These are phyloP conservation scores for Sturmia bella DNA, from an alignment of 2,888 invertebrate genomes.

Conservation along the genomic window DNA sequence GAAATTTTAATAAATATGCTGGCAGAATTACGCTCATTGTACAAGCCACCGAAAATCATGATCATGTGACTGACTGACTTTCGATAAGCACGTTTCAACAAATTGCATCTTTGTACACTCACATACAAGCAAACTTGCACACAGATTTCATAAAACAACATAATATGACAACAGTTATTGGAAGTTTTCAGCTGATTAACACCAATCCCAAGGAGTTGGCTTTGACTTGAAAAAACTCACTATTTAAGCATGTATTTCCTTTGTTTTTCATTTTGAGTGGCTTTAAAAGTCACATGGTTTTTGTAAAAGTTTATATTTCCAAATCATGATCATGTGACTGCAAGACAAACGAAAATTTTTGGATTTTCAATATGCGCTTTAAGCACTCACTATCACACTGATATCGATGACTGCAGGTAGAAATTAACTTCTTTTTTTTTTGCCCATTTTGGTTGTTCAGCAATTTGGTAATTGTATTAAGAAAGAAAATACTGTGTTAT, in stretches of 20 bases:
- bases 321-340: slow-evolving; percentile 55
- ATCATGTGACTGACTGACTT: slow-evolving; percentile 6
- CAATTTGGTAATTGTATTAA: neutral
- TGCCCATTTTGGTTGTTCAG: neutral
- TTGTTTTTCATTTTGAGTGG: slow-evolving; percentile 23
- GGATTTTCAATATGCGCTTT: neutral
- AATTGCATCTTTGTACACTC: neutral
- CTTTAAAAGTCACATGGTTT: slow-evolving; percentile 12
- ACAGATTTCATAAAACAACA: too few species aligned
- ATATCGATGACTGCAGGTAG: neutral
- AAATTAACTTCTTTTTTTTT: slow-evolving; percentile 15
- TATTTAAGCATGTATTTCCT: slow-evolving; percentile 26
- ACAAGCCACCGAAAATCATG: neutral
- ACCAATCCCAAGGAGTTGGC: neutral
- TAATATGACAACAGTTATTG: neutral
- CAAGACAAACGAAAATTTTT: slow-evolving; percentile 23
- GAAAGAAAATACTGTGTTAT: neutral
- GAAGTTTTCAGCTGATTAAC: neutral
- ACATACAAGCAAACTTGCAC: too few species aligned
- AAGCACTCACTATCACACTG: neutral
- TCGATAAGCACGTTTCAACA: neutral
- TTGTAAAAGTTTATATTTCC: slow-evolving; percentile 4
- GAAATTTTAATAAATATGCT: slow-evolving; percentile 6
- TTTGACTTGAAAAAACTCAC: neutral
- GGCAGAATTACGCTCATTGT: neutral